Evolutionary conservation across 1,140 invertebrate species (phyloP), one percentile per base, ranked within the genome.

Genomic region (Monochamus saltuarius): DNA sequence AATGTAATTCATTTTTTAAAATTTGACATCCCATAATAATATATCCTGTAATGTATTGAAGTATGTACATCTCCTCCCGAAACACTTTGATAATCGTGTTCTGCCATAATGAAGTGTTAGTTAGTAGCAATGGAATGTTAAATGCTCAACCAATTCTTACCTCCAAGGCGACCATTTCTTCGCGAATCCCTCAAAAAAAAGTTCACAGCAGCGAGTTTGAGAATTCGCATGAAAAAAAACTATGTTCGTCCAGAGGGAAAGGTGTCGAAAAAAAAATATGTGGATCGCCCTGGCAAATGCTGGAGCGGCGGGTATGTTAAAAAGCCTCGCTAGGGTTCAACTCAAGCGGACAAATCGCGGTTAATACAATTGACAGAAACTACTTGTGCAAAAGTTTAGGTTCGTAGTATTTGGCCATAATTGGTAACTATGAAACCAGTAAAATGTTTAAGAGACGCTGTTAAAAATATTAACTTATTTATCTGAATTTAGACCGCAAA

Each of bases 261-360:
- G 65, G 62, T 43, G 22, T 43, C 40, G 58, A 42, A 43, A 66
- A 70, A 73, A 72, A n/a, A 62, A 72, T 69, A 64, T 53, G 61
- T 69, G 64, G 66, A 72, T 73, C 73, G 73, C 74, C 74, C 73
- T 74, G 72, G 72, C 74, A 76, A 76, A 75, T 70, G 73, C 74
- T 76, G 73, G 74, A 76, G 74, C 72, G 49, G 62, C 59, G 51
- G 53, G 56, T 59, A 53, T 62, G 51, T 57, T 69, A 67, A 69
- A 63, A 72, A 73, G 68, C 68, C 57, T 54, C 59, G 56, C 59
- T 65, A 61, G 51, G 49, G 52, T 43, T 47, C 13, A 39, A 51
- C 39, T 39, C 47, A 62, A 35, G 56, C 47, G 52, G 39, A 43
- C 40, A 13, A 19, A 16, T 55, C 42, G 53, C 40, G 19, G 37